A percentile compares a stretch with the other conserved stretches of the same genome.
These are phyloP conservation scores for Rhodophaea formosa DNA, from an alignment of 2,888 invertebrate genomes.

Conservation along the genomic window DNA sequence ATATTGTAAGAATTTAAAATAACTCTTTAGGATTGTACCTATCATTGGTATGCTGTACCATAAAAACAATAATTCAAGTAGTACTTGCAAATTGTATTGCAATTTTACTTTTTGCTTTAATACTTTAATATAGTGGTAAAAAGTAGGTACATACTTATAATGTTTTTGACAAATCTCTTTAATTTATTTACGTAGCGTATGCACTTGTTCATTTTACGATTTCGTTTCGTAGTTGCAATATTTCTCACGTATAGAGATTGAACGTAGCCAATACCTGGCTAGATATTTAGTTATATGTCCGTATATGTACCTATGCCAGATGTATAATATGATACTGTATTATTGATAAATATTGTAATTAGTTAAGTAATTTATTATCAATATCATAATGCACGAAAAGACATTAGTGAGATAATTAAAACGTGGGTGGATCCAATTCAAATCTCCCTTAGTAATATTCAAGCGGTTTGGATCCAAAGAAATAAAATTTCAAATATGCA, in stretches of 20 bases:
- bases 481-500: neutral
- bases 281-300: neutral
- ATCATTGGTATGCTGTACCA: constrained; percentile 47
- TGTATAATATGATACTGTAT: neutral
- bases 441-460: constrained; percentile 5
- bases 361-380: constrained; percentile 7
- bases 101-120: constrained; percentile 12
- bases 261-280: neutral
- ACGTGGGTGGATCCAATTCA: constrained; percentile 30
- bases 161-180: neutral
- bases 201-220: neutral
- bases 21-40: constrained; percentile 31
- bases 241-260: neutral
- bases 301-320: neutral
- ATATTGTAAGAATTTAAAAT: constrained; percentile 30
- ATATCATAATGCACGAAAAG: constrained; percentile 60
- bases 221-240: neutral
- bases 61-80: constrained; percentile 54
- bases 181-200: neutral
- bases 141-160: too few relatives aligned
- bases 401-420: constrained; percentile 70
- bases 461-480: neutral
- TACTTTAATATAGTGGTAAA: neutral
- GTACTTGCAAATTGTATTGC: constrained; percentile 23
- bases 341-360: constrained; percentile 11